A percentile compares a stretch with the other conserved stretches of the same genome.
These are phyloP conservation scores for Pyrrhosoma nymphula DNA, from an alignment of 2,888 invertebrate species.

Conservation along the genomic window DNA sequence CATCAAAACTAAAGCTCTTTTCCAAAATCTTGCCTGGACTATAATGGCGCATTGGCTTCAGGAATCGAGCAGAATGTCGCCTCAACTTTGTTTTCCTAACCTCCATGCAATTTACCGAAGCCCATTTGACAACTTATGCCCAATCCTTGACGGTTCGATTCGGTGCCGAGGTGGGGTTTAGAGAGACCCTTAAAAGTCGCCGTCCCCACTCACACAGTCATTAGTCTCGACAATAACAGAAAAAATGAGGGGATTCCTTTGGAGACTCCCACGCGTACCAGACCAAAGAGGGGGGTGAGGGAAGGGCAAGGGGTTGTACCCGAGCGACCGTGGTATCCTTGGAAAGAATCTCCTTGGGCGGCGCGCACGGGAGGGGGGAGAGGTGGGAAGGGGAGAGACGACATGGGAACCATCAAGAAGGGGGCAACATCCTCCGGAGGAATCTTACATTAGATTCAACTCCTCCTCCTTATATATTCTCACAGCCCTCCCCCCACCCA, in stretches of 20 bases:
- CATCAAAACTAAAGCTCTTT: no score
- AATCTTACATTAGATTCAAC: background rate
- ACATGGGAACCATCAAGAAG: constrained; percentile 4
- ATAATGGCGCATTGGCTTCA: no score
- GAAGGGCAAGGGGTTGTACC: background rate
- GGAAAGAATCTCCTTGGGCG: constrained; percentile 10
- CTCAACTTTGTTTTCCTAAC: no score
- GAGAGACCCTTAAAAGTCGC: background rate
- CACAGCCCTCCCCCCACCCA: no score
- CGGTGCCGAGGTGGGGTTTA: background rate
- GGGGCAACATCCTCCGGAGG: constrained; percentile 23
- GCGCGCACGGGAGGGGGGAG: background rate
- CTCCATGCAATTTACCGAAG: no score
- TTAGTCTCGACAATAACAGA: background rate
- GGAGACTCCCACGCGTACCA: background rate
- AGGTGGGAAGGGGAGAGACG: background rate
- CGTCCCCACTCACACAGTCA: background rate
- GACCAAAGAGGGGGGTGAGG: no score
- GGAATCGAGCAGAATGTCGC: no score
- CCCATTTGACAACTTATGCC: background rate
- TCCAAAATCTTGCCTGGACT: no score
- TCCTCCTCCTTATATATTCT: background rate
- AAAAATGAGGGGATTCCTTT: background rate
- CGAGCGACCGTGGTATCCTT: background rate
- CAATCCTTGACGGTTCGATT: background rate